These are phyloP conservation scores for Rutpela maculata DNA, from an alignment of 2,888 invertebrate species.

Conservation along the genomic window DNA sequence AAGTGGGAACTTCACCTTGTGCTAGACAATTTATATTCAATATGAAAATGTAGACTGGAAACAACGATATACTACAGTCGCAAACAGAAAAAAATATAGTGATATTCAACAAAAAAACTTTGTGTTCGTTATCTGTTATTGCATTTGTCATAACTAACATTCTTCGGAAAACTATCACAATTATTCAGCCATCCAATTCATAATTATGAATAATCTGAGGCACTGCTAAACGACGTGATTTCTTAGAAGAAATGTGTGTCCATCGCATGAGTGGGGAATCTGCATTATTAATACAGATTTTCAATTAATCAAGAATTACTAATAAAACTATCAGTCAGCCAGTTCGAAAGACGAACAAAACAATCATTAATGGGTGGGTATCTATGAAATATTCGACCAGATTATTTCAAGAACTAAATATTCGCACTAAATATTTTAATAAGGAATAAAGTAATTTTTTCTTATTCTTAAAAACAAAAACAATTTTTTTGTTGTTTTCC, in stretches of 20 bases:
- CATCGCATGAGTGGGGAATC: background rate
- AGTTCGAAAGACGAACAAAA: background rate
- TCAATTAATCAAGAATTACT: background rate
- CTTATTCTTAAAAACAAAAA: background rate
- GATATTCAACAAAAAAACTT: too few relatives aligned
- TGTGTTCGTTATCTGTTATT: too few relatives aligned
- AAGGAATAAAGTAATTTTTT: background rate
- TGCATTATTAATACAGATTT: background rate
- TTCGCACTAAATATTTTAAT: background rate
- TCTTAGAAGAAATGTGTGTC: background rate
- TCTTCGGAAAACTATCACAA: background rate
- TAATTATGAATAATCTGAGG: background rate
- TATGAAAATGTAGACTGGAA: too few relatives aligned
- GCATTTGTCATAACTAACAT: background rate
- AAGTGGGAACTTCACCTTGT: too few relatives aligned
- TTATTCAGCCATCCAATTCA: background rate
- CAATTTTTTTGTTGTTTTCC: background rate
- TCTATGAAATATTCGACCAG: background rate
- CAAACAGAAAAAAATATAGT: too few relatives aligned
- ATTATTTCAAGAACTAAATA: background rate
- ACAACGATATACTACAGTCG: too few relatives aligned
- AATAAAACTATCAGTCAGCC: background rate
- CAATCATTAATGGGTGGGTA: background rate
- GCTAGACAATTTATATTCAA: too few relatives aligned
- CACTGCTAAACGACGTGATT: background rate